Conservation (phyloP, 2,797 vertebrate species). For the Erithacus rubecula region DNA sequence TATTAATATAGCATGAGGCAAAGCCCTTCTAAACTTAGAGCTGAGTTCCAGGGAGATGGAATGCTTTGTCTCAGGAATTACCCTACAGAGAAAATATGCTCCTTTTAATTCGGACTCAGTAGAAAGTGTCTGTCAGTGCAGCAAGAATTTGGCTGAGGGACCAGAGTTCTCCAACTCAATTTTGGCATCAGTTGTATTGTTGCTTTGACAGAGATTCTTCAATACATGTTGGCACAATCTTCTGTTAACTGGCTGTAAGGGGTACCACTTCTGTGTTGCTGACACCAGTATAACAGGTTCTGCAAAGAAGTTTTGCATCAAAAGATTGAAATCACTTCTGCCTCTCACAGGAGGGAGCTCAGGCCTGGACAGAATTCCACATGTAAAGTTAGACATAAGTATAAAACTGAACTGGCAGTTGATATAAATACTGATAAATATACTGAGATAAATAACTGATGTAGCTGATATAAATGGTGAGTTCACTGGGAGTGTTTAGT, state of each 20-base stretch:
- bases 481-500: background rate
- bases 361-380: background rate
- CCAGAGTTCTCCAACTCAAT: background rate
- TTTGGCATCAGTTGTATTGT: background rate
- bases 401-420: background rate
- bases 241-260: background rate
- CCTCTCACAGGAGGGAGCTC: background rate
- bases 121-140: background rate
- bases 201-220: background rate
- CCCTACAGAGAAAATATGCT: background rate
- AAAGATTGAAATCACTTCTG: background rate
- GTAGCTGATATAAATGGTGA: background rate
- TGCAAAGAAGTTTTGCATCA: background rate
- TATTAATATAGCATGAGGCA: background rate
- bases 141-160: background rate
- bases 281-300: background rate
- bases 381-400: background rate
- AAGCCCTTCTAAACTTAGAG: background rate
- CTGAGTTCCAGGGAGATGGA: background rate
- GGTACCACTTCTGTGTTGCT: accelerated
- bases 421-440: background rate
- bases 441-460: background rate
- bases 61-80: background rate
- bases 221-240: accelerated
- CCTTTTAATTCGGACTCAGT: background rate